phyloP scores from a whole-genome alignment of 2,797 vertebrate genomes.

The Sebastes trivittatus region DNA sequence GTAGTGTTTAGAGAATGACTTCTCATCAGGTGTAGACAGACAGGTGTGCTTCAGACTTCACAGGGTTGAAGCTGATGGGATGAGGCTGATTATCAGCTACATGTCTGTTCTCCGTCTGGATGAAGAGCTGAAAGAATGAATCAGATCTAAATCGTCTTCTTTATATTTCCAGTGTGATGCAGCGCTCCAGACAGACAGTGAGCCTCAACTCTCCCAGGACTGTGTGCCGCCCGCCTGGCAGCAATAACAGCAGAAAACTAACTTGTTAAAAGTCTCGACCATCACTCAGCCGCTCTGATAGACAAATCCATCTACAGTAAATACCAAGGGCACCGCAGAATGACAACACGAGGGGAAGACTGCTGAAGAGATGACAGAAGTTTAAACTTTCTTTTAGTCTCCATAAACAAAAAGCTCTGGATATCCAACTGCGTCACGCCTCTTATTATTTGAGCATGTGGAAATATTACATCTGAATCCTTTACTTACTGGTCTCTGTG shows the following conservation, averaged over 20 bases:
- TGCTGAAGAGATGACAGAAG: not conserved
- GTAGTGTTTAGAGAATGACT: not conserved
- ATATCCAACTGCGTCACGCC: not conserved
- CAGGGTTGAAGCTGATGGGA: too few species aligned
- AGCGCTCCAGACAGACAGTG: conserved; percentile 35
- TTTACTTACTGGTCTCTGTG: not conserved
- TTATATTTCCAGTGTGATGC: conserved; percentile 58
- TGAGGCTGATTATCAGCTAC: not conserved
- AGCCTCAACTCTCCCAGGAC: conserved; percentile 63
- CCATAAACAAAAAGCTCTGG: not conserved
- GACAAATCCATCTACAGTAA: conserved; percentile 70
- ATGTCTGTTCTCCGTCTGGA: conserved; percentile 17
- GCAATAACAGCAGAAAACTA: conserved; percentile 70
- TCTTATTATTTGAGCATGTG: not conserved
- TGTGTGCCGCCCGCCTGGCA: conserved; percentile 43
- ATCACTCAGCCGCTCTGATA: conserved; percentile 69
- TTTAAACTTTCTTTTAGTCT: conserved; percentile 4
- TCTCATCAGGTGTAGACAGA: not conserved
- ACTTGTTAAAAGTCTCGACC: conserved; percentile 74
- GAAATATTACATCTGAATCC: not conserved
- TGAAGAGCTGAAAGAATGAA: conserved; percentile 38
- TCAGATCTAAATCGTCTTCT: conserved; percentile 19
- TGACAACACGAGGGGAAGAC: conserved; percentile 39
- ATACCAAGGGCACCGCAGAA: conserved; percentile 57
- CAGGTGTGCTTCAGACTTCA: not conserved